Evolutionary conservation across 1,140 invertebrate genomes (phyloP).

Genomic region (Trachymyrmex cornetzi): DNA sequence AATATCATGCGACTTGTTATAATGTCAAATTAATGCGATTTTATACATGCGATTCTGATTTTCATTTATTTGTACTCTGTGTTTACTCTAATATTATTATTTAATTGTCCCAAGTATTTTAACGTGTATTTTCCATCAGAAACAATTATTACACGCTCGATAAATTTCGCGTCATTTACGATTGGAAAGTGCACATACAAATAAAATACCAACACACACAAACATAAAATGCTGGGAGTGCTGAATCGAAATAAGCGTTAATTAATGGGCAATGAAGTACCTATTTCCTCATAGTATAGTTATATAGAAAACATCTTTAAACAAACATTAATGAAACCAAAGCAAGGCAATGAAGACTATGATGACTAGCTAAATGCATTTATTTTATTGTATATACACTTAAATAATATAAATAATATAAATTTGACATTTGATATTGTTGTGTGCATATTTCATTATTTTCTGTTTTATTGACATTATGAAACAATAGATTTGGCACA

Average conservation of each 20-base stretch:
- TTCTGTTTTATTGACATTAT: background rate
- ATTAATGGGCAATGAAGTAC: slow-evolving; percentile 12
- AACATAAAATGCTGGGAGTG: background rate
- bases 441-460: background rate
- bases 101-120: background rate
- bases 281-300: background rate
- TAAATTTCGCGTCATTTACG: background rate
- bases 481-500: background rate
- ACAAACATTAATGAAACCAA: background rate
- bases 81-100: slow-evolving; percentile 7
- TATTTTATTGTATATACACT: too few relatives aligned
- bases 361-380: background rate
- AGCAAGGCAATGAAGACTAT: background rate
- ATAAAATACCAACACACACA: background rate
- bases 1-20: background rate
- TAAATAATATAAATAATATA: too few relatives aligned
- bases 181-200: background rate
- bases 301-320: too few relatives aligned
- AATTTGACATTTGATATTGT: background rate
- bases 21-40: background rate
- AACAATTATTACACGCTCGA: slow-evolving; percentile 14
- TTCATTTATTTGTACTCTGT: background rate
- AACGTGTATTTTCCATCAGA: background rate
- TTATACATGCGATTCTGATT: background rate
- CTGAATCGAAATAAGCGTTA: background rate